Evolutionary conservation across 2,888 invertebrate species (phyloP), one percentile per base, ranked within the genome.

Genomic region (Bombylius discolor): DNA sequence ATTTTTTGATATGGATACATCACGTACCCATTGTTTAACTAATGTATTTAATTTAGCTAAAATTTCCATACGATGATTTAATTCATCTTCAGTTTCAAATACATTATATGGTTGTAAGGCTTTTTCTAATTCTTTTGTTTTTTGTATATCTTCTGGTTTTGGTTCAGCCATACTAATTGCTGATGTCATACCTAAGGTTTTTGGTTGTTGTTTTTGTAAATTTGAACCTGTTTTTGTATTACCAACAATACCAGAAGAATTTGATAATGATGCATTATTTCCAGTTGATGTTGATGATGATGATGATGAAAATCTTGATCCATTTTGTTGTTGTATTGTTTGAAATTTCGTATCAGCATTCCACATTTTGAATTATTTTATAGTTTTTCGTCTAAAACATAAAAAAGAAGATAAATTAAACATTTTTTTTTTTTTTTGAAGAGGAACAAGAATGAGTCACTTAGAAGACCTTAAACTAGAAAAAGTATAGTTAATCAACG

Each of bases 11-110:
- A 89, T 75, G 49, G 95, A 93, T 50, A 94, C 85, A 64, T 93
- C 89, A 62, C 84, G 80, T 61, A 99, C 95, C 98, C 98, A 99
- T 67, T 89, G 84, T 63, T 93, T 87, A 12, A 97, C 96, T 50
- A 99, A 77, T 5, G 84, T 79, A 74, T 98, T 96, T 57, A 99
- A 75, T 68, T 92, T 89, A 47, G 87, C 85, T 59, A 88, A 74
- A 59, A 88, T 86, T 66, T 87, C 85, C 87, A 89, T 87, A 61
- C 93, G 82, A 71, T 95, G 93, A 68, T 89, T 87, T 65, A 96
- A 79, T 71, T 96, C 96, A 60, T 84, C 84, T 62, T 93, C 91
- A 1, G 87, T 83, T 76, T 96, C 96, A 70, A 93, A 94, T 50
- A 95, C 90, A 65, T 88, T 90, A 70, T 84, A 91, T 0, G 90